Base-by-base conservation (phyloP, 1,140 invertebrate species). In the Bathynomus jamesi region DNA sequence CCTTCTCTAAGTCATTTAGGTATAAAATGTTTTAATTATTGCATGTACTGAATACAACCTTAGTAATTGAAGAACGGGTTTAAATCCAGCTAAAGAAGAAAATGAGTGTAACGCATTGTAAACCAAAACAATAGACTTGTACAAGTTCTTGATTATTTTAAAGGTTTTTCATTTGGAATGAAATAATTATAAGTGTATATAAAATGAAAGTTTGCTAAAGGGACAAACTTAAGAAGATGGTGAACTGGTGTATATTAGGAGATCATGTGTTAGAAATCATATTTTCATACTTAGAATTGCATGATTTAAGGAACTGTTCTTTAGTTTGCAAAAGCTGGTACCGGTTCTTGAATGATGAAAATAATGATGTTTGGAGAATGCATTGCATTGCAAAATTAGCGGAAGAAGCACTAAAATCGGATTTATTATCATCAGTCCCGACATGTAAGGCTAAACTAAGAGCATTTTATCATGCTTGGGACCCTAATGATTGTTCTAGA, bases 401-500 rank as follows among this genome's bases (percentile, higher is more conserved):
- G 2, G 90, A 94, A 82, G 94, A 96, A 84, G 91, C 93, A 0
- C 83, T 98, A 28, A 95, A 94, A 83, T 78, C 76, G 0, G 94
- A 97, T 82, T 85, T 99, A 77, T 84, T 99, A 31, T 89, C 90
- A 62, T 93, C 92, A 69, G 88, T 96, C 64, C 87, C 90, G 30
- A 94, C 93, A 5, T 96, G 93, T 80, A 98, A 97, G 86, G 88
- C 92, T 11, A 99, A 98, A 85, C 84, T 99, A 66, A 87, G 94
- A 80, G 95, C 96, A 11, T 96, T 91, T 83, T 92, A 91, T 82
- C 93, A 98, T 84, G 91, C 96, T 1, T 99, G 96, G 96, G 98
- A 95, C 84, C 93, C 95, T 1, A 90, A 93, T 81, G 96, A 99
- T 81, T 97, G 94, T 81, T 98, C 95, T 25, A 87, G 93, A 80